Conservation (phyloP, 2,888 invertebrate species). For the Malthinus seriepunctatus region DNA sequence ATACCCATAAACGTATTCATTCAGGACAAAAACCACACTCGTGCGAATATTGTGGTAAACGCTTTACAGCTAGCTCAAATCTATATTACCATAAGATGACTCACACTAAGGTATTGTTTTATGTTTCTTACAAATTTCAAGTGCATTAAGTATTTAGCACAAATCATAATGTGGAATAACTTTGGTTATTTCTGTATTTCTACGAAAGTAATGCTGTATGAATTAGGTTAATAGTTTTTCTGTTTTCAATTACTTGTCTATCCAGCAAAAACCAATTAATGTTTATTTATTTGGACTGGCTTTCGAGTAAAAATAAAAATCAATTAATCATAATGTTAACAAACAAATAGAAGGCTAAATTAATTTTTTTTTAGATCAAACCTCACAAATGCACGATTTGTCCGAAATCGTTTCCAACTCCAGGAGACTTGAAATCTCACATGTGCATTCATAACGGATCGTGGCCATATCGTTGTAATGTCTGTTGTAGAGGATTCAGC, state of each 20-base stretch:
- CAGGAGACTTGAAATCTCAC: constrained; percentile 72
- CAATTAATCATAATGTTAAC: background rate
- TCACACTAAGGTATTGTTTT: constrained; percentile 78
- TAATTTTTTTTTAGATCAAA: constrained; percentile 63
- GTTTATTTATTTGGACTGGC: constrained; percentile 3
- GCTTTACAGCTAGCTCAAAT: constrained; percentile 91
- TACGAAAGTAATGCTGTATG: background rate
- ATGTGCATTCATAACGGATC: constrained; percentile 73
- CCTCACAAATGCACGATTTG: constrained; percentile 73
- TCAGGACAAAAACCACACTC: constrained; percentile 91
- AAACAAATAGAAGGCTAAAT: background rate
- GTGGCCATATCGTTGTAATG: constrained; percentile 72
- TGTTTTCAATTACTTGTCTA: constrained; percentile 5
- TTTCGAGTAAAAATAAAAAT: background rate
- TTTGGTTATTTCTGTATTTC: background rate
- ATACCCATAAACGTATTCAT: constrained; percentile 90
- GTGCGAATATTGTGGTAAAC: constrained; percentile 85
- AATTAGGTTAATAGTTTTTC: constrained; percentile 3
- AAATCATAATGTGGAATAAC: background rate
- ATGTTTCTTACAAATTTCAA: too few species aligned
- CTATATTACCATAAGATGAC: constrained; percentile 95
- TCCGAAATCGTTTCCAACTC: constrained; percentile 73
- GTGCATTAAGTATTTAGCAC: too few species aligned
- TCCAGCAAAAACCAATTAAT: background rate
- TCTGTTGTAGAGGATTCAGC: constrained; percentile 71